Conservation (phyloP, 2,888 invertebrate species). For the Nymphalis c-album region DNA sequence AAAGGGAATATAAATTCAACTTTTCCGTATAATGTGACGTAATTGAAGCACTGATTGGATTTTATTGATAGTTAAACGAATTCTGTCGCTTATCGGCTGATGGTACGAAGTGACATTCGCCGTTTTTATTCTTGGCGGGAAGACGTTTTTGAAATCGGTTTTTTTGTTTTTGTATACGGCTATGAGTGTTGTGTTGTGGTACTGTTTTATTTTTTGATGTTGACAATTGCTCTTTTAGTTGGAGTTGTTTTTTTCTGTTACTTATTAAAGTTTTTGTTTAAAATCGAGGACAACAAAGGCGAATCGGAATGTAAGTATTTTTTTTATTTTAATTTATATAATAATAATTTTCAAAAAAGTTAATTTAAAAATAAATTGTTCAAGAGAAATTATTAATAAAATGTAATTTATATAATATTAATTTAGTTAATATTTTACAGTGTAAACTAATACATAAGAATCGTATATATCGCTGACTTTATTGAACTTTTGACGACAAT, state of each 20-base stretch:
- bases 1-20: constrained; percentile 35
- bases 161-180: constrained; percentile 50
- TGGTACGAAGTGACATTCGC: constrained; percentile 51
- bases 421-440: constrained; percentile 10
- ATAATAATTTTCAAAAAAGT: constrained; percentile 10
- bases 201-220: constrained; percentile 56
- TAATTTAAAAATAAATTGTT: neutral
- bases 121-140: constrained; percentile 63
- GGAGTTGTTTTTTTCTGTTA: constrained; percentile 57
- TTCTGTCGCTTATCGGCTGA: constrained; percentile 30
- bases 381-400: neutral
- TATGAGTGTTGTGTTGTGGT: constrained; percentile 71
- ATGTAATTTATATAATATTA: neutral
- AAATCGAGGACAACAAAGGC: constrained; percentile 37
- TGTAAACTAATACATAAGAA: constrained; percentile 18
- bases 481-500: constrained; percentile 42
- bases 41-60: constrained; percentile 30
- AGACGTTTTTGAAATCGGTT: constrained; percentile 47
- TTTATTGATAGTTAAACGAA: constrained; percentile 30
- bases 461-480: constrained; percentile 35
- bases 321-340: constrained; percentile 18
- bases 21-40: constrained; percentile 38
- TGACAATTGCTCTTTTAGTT: constrained; percentile 58
- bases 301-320: constrained; percentile 48
- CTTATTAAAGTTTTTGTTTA: constrained; percentile 49